A percentile compares a stretch with the other conserved stretches of the same genome.
Conservation (phyloP, 2,888 invertebrate species). For the Drymonia ruficornis region DNA sequence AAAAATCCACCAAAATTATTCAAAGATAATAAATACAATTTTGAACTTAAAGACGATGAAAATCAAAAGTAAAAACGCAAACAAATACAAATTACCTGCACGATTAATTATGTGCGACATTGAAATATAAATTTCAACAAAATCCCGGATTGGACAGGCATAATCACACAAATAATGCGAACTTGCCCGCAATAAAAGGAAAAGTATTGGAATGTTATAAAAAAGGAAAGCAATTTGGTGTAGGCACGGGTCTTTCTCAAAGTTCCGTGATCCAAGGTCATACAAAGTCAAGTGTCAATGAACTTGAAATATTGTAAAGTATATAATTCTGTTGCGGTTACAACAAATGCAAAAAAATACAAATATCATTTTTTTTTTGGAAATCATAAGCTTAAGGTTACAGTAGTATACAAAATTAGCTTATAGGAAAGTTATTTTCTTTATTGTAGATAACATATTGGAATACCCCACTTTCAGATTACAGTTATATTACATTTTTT, state of each 20-base stretch:
- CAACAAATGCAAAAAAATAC: no score
- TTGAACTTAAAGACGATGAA: no score
- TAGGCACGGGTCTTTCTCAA: constrained; percentile 44
- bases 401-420: no score
- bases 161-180: constrained; percentile 28
- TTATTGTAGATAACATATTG: no score
- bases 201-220: constrained; percentile 38
- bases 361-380: no score
- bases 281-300: constrained; percentile 44
- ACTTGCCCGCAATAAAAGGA: constrained; percentile 40
- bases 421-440: no score
- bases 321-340: neutral
- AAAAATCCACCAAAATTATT: no score
- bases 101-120: constrained; percentile 9
- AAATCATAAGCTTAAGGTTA: no score
- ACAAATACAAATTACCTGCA: constrained; percentile 10
- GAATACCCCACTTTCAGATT: no score
- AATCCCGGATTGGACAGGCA: constrained; percentile 16
- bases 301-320: constrained; percentile 36
- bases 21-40: no score
- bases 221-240: constrained; percentile 38
- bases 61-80: constrained; percentile 4
- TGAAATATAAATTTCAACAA: constrained; percentile 8
- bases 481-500: no score
- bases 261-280: constrained; percentile 52